A percentile compares a stretch with the other conserved stretches of the same genome.
Conservation (phyloP, 2,888 invertebrate genomes). For the Lagria hirta region DNA sequence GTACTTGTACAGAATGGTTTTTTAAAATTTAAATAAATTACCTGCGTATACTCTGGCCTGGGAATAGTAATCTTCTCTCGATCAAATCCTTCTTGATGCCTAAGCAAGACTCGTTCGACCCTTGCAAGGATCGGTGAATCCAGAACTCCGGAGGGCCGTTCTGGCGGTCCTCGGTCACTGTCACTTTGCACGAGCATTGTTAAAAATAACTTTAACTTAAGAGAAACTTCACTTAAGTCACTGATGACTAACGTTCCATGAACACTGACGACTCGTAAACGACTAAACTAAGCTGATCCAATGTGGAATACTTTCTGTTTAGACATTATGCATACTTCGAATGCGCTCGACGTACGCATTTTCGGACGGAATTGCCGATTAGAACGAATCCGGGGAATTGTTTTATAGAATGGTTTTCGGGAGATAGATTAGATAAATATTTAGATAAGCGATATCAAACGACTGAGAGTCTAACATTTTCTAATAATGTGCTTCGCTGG, state of each 20-base stretch:
- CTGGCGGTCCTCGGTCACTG: conserved; percentile 28
- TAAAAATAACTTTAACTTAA: neutral
- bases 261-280: conserved; percentile 4
- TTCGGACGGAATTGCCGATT: too few species aligned
- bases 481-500: too few species aligned
- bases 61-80: conserved; percentile 44
- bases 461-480: too few species aligned
- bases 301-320: conserved; percentile 7
- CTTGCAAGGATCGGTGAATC: conserved; percentile 63
- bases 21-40: too few species aligned
- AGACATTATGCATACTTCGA: too few species aligned
- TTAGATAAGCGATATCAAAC: too few species aligned
- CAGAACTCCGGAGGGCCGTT: conserved; percentile 56
- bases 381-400: too few species aligned
- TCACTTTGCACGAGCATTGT: conserved; percentile 47
- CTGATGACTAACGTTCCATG: conserved; percentile 2
- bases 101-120: conserved; percentile 61
- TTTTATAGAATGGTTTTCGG: too few species aligned
- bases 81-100: conserved; percentile 55
- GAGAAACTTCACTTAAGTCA: conserved; percentile 4
- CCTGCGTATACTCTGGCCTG: conserved; percentile 50
- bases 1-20: too few species aligned
- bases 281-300: conserved; percentile 10
- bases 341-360: conserved; percentile 15
- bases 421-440: too few species aligned